phyloP scores from a whole-genome alignment of 2,888 invertebrate species.

The Oscheius sp. region DNA sequence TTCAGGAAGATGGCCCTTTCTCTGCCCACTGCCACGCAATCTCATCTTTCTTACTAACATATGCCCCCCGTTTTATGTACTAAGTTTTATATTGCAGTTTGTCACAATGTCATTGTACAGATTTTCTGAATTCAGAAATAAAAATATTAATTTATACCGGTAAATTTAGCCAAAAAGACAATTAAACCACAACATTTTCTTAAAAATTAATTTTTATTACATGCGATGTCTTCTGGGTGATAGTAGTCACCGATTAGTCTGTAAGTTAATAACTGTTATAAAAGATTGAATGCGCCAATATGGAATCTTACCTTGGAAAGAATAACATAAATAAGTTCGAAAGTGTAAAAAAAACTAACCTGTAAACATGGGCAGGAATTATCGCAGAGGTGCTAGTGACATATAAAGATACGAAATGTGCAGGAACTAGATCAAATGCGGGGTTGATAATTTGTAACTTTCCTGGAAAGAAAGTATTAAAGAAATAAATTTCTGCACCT shows the following conservation, averaged over 20 bases:
- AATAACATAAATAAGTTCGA: not conserved
- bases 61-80: not conserved
- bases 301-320: not conserved
- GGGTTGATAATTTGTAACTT: slow-evolving; percentile 50
- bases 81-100: not conserved
- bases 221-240: slow-evolving; percentile 45
- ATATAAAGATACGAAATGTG: slow-evolving; percentile 55
- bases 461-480: slow-evolving; percentile 24
- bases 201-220: not conserved
- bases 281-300: not conserved
- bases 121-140: not conserved
- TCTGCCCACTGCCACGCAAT: not conserved
- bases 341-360: slow-evolving; percentile 17
- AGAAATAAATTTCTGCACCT: slow-evolving; percentile 13
- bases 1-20: not conserved
- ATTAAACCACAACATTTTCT: no score
- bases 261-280: not conserved
- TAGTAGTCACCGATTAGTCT: slow-evolving; percentile 60
- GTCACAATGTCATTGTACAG: slow-evolving; percentile 11
- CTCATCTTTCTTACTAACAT: slow-evolving; percentile 12
- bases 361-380: slow-evolving; percentile 54
- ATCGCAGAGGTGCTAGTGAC: slow-evolving; percentile 56
- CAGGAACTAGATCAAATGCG: slow-evolving; percentile 55
- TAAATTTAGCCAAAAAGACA: no score
- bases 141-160: not conserved